phyloP scores from a whole-genome alignment of 2,888 invertebrate genomes.

The Xestia ashworthii region DNA sequence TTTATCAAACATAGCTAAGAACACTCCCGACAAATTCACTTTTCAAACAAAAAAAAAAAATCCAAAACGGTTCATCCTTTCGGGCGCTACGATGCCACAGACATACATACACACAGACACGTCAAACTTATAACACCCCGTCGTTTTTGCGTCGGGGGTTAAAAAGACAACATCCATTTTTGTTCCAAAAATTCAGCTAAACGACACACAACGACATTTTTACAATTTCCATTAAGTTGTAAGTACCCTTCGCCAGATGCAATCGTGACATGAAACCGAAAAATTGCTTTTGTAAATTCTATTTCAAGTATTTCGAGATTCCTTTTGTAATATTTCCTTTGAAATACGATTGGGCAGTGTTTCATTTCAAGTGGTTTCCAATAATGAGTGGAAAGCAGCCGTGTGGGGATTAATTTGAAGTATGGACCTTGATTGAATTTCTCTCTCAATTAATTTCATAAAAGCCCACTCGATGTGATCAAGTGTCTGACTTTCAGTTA shows the following conservation, averaged over 20 bases:
- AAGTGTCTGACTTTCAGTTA: constrained; percentile 63
- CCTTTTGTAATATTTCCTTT: constrained; percentile 49
- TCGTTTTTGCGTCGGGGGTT: no score
- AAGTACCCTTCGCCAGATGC: constrained; percentile 1
- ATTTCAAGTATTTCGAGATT: constrained; percentile 37
- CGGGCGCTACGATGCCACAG: no score
- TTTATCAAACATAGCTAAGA: no score
- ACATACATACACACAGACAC: no score
- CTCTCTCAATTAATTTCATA: constrained; percentile 76
- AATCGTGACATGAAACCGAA: constrained; percentile 36
- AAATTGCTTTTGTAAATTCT: constrained; percentile 33
- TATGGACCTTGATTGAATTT: constrained; percentile 77
- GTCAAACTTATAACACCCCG: no score
- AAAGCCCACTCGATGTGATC: constrained; percentile 69
- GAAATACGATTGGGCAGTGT: constrained; percentile 61
- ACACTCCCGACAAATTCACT: no score
- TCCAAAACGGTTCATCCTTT: no score
- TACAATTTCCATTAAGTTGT: constrained; percentile 20
- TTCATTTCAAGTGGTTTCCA: constrained; percentile 68
- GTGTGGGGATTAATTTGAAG: constrained; percentile 75
- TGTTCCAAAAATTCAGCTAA: constrained; percentile 1
- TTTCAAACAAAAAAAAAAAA: no score
- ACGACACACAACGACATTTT: constrained; percentile 8
- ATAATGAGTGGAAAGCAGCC: constrained; percentile 71
- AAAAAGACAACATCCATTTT: constrained; percentile 15